Percentiles rank a stretch among this genome's conserved stretches.
Conservation (phyloP, 2,797 vertebrate genomes). For the Acanthurus leucopareius region DNA sequence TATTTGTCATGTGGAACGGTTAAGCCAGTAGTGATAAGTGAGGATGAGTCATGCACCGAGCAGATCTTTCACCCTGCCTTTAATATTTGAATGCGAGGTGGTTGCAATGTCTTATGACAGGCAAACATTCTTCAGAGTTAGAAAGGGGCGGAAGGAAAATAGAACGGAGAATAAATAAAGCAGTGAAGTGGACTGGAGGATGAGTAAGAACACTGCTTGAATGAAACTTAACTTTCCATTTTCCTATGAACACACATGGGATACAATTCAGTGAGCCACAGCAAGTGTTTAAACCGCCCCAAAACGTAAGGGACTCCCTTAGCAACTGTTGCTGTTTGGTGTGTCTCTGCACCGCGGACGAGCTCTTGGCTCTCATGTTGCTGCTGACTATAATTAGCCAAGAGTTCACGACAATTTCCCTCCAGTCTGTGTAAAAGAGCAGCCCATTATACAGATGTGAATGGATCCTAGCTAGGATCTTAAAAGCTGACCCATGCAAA, state of each 20-base stretch:
- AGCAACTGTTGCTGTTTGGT: slow-evolving; percentile 79
- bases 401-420: slow-evolving; percentile 57
- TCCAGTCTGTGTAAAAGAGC: slow-evolving; percentile 52
- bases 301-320: slow-evolving; percentile 60
- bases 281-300: background rate
- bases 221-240: slow-evolving; percentile 34
- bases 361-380: slow-evolving; percentile 59
- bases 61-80: slow-evolving; percentile 1
- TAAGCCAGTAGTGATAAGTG: slow-evolving; percentile 29
- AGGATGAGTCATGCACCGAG: slow-evolving; percentile 46
- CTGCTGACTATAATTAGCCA: slow-evolving; percentile 79
- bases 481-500: slow-evolving; percentile 26
- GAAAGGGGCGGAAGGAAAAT: no score
- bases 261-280: slow-evolving; percentile 3
- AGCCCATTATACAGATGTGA: slow-evolving; percentile 49
- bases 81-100: background rate
- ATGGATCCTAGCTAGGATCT: slow-evolving; percentile 23
- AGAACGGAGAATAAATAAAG: background rate
- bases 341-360: slow-evolving; percentile 36
- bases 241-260: slow-evolving; percentile 12
- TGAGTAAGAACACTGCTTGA: background rate
- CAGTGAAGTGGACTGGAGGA: background rate
- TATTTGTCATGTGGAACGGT: slow-evolving; percentile 17
- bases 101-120: background rate
- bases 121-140: background rate